A percentile compares a stretch with the other conserved stretches of the same genome.
Evolutionary conservation across 2,113 vertebrate species (phyloP).

Genomic region (Atlantisia rogersi): DNA sequence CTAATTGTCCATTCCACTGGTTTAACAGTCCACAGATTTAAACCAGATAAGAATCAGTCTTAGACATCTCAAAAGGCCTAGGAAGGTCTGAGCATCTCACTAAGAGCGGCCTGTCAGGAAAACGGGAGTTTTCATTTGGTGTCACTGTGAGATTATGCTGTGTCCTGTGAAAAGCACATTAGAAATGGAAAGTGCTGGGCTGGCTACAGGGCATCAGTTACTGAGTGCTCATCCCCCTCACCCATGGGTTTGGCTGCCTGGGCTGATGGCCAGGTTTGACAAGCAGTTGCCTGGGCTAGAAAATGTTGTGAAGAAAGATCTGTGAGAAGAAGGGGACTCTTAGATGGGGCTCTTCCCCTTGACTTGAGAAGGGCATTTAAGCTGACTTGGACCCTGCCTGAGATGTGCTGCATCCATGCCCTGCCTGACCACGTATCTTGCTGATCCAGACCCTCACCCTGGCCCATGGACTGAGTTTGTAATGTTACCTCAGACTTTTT

Average conservation of each 20-base stretch:
- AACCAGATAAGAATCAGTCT: not conserved
- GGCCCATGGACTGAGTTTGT: not conserved
- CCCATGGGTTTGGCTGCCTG: not conserved
- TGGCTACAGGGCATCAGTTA: not conserved
- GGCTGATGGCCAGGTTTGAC: not conserved
- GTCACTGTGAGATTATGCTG: not conserved
- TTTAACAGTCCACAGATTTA: not conserved
- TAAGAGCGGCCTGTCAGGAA: not conserved
- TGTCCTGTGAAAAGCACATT: not conserved
- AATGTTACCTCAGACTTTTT: not conserved
- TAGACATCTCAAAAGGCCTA: not conserved
- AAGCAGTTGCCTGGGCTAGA: not conserved
- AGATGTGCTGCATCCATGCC: not conserved
- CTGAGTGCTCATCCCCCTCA: not conserved
- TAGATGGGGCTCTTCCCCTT: accelerated
- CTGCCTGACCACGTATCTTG: not conserved
- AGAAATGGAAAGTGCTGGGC: not conserved
- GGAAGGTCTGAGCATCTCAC: not conserved
- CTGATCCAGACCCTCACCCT: not conserved
- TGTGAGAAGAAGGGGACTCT: not conserved
- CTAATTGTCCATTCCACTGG: not conserved
- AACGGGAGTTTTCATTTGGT: not conserved
- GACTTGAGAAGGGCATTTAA: not conserved
- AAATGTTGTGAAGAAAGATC: not conserved
- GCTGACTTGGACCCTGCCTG: not conserved